Evolutionary conservation across 2,888 invertebrate genomes (phyloP).

Genomic region (Lacanobia oleracea): DNA sequence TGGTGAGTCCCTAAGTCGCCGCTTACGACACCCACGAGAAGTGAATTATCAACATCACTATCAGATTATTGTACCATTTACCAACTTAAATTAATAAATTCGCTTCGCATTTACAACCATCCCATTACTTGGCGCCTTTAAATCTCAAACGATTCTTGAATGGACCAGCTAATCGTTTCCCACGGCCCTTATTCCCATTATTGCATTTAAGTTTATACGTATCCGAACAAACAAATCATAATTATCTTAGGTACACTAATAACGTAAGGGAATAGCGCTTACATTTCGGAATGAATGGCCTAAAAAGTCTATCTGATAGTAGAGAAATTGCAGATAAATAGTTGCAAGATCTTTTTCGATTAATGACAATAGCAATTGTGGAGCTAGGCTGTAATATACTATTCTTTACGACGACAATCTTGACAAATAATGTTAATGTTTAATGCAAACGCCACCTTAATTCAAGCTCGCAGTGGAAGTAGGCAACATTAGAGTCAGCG

Average conservation of each 20-base stretch:
- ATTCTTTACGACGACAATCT: slow-evolving; percentile 56
- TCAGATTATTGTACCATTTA: not conserved
- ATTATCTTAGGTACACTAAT: slow-evolving; percentile 43
- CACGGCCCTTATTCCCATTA: slow-evolving; percentile 57
- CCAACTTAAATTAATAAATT: slow-evolving; percentile 31
- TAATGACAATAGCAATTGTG: slow-evolving; percentile 18
- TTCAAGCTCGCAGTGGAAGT: slow-evolving; percentile 70
- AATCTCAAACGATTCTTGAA: slow-evolving; percentile 29
- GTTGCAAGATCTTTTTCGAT: slow-evolving; percentile 7
- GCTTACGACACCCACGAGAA: too few species aligned
- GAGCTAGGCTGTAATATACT: slow-evolving; percentile 33
- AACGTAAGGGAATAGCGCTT: slow-evolving; percentile 23
- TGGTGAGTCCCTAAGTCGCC: too few species aligned
- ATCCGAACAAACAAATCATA: slow-evolving; percentile 58
- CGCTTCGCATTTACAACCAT: slow-evolving; percentile 23
- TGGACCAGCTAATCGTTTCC: slow-evolving; percentile 49
- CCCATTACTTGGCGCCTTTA: slow-evolving; percentile 34
- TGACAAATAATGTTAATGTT: slow-evolving; percentile 62
- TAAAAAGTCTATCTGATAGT: not conserved
- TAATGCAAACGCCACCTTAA: slow-evolving; percentile 72
- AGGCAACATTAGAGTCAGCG: slow-evolving; percentile 71
- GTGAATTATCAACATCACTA: not conserved
- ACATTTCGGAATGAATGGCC: slow-evolving; percentile 14
- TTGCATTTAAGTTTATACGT: slow-evolving; percentile 42
- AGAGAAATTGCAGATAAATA: slow-evolving; percentile 1